Percentiles rank a stretch among this genome's conserved stretches.
Conservation (phyloP, 1,140 invertebrate species). For the Cyclargus thomasi region DNA sequence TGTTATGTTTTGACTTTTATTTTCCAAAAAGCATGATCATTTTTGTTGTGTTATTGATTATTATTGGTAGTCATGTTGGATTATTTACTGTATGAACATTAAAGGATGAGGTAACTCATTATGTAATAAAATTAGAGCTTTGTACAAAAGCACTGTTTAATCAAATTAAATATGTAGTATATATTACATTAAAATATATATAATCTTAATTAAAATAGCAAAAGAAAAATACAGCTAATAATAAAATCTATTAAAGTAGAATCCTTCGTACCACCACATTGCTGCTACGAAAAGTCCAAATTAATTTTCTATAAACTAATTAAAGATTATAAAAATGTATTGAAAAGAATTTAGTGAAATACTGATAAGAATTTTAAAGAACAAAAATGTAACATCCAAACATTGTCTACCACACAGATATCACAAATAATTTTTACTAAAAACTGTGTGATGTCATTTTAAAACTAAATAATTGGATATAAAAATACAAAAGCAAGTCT, state of each 20-base stretch:
- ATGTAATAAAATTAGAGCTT: conserved; percentile 19
- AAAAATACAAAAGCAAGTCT: conserved; percentile 73
- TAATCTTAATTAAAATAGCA: conserved; percentile 68
- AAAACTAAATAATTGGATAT: conserved; percentile 53
- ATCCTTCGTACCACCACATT: conserved; percentile 34
- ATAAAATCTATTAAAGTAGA: conserved; percentile 62
- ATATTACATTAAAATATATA: conserved; percentile 75
- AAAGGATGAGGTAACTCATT: neutral
- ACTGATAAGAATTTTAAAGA: conserved; percentile 21
- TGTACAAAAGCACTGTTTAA: conserved; percentile 72
- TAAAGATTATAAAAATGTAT: neutral
- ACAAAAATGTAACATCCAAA: conserved; percentile 18
- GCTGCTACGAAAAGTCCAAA: neutral
- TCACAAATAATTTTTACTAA: conserved; percentile 9
- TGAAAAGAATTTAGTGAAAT: conserved; percentile 9
- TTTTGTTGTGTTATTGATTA: too few relatives aligned
- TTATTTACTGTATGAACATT: too few relatives aligned
- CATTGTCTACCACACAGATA: conserved; percentile 10
- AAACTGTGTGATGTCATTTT: conserved; percentile 21
- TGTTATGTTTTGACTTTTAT: neutral
- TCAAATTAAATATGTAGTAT: conserved; percentile 73
- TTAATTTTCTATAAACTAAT: conserved; percentile 7
- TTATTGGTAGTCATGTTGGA: too few relatives aligned
- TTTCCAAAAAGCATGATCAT: neutral
- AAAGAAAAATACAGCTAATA: conserved; percentile 70